Conservation (phyloP, 2,888 invertebrate species). For the Andrena bucephala region DNA sequence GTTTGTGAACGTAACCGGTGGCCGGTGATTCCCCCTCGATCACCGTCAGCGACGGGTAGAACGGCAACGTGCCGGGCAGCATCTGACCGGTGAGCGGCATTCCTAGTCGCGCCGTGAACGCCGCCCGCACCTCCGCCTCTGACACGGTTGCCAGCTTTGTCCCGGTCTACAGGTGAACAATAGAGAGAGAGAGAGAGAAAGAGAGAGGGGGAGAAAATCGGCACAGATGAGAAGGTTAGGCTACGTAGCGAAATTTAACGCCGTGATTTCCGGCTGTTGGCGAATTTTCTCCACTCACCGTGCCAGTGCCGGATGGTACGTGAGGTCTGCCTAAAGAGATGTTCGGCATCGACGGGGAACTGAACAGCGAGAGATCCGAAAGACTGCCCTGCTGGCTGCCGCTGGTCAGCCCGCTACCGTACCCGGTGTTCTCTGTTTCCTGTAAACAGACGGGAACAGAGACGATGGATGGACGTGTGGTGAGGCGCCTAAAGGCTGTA, state of each 20-base stretch:
- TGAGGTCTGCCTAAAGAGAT: conserved; percentile 96
- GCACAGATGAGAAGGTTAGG: too few species aligned
- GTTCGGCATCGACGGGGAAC: conserved; percentile 98
- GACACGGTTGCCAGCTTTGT: conserved; percentile 88
- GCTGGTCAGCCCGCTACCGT: conserved; percentile 86
- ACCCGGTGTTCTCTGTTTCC: conserved; percentile 90
- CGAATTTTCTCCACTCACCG: conserved; percentile 76
- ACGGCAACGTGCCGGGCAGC: conserved; percentile 89
- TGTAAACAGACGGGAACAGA: conserved; percentile 67
- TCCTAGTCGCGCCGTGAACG: conserved; percentile 89
- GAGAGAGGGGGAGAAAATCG: too few species aligned
- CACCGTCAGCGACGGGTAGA: conserved; percentile 89
- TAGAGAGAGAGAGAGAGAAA: too few species aligned
- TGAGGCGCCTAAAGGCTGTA: too few species aligned
- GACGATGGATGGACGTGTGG: neutral
- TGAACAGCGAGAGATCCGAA: conserved; percentile 93
- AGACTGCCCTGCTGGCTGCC: conserved; percentile 89
- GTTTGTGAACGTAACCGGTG: conserved; percentile 85
- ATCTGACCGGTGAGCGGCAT: conserved; percentile 89
- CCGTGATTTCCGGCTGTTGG: too few species aligned
- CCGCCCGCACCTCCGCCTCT: conserved; percentile 92
- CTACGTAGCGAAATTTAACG: too few species aligned
- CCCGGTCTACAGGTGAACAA: conserved; percentile 81
- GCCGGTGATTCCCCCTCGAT: conserved; percentile 85
- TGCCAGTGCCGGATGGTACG: conserved; percentile 84